Evolutionary conservation across 1,140 invertebrate species (phyloP), one percentile per base, ranked within the genome.

Genomic region (Drosophila bifasciata): DNA sequence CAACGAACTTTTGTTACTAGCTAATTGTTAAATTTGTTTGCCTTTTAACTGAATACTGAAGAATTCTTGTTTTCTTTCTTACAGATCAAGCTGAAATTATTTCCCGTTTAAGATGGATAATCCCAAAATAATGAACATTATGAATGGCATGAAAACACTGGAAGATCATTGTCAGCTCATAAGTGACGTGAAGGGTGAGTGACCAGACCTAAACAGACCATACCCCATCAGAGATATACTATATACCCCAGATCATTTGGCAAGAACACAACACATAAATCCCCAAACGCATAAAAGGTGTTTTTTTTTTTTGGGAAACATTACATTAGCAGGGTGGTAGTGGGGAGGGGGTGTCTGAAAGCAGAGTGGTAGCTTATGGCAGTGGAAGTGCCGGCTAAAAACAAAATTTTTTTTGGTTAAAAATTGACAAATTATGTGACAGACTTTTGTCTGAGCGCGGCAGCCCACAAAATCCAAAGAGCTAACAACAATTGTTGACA

Each of bases 381-480:
- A 5, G 16, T 23, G 15, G 17, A 6, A 3, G 21, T 9, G 25
- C 48, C n/a, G 9, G 45, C 39, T 40, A 21, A 44, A 74, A 73
- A 64, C 39, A 56, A 72, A 70, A 74, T 77, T 77, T 76, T 77
- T 76, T 80, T 85, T 80, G 81, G 81, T 85, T 86, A 73, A 85
- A 85, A 85, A 85, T 85, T 85, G 81, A 85, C 81, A 85, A 85
- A 85, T 85, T 85, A 86, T 85, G 73, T 80, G 81, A 85, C 81
- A 86, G 81, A 86, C 77, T 85, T 85, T 85, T 85, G 80, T 85
- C 77, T 70, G 52, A 52, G 23, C 17, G 17, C 55, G 21, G 52
- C 56, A 60, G 59, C 70, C 75, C 44, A 59, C 69, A 75, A 77
- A 85, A 85, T 85, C 81, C 81, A 62, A 85, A 85, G 79, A 85